Evolutionary conservation across 2,113 vertebrate species (phyloP).

Genomic region (Varanus komodoensis): DNA sequence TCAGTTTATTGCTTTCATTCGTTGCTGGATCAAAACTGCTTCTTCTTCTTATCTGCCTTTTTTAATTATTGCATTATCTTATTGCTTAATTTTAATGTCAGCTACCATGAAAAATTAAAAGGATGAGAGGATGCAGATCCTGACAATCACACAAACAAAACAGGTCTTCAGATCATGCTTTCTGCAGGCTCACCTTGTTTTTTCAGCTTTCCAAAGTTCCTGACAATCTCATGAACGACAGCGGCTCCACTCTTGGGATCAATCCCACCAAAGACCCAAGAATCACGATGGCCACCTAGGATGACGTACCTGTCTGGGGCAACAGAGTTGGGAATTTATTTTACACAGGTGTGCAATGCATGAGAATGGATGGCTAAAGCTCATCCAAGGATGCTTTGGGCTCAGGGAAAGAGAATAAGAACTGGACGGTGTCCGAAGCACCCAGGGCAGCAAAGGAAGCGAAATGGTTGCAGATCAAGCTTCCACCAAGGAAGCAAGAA

Average conservation of each 20-base stretch:
- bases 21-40: neutral
- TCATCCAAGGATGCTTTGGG: neutral
- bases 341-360: neutral
- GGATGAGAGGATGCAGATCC: neutral
- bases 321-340: conserved; percentile 16
- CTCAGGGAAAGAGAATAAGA: neutral
- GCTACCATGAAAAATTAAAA: neutral
- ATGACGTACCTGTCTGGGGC: conserved; percentile 92
- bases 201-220: conserved; percentile 86
- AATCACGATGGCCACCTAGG: conserved; percentile 93
- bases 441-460: too few relatives aligned
- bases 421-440: too few relatives aligned
- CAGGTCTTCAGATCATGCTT: neutral
- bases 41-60: neutral
- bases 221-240: conserved; percentile 89
- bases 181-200: conserved; percentile 77
- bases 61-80: neutral
- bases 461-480: too few relatives aligned
- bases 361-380: neutral
- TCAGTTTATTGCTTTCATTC: neutral
- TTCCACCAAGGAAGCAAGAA: neutral
- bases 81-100: neutral
- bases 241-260: conserved; percentile 94
- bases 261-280: conserved; percentile 96
- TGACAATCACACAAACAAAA: neutral